Conservation (phyloP, 1,140 invertebrate genomes). For the Drosophila baimaii region DNA sequence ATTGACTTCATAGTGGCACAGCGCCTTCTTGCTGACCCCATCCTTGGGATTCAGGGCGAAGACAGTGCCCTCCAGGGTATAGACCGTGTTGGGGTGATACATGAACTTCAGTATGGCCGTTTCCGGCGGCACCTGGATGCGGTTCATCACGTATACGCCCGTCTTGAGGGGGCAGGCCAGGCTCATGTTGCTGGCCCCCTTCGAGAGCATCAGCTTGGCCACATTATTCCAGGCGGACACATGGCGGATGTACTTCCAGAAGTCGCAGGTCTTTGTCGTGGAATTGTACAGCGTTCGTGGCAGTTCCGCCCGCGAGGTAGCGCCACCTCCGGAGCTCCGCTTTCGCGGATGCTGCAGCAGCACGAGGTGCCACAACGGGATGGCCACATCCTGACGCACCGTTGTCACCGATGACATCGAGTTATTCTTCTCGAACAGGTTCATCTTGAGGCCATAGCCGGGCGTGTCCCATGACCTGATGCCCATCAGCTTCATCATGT, state of each 20-base stretch:
- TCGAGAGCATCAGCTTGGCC: conserved; percentile 60
- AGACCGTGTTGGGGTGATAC: conserved; percentile 75
- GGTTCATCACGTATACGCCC: conserved; percentile 69
- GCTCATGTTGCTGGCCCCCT: conserved; percentile 70
- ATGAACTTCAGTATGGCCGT: conserved; percentile 72
- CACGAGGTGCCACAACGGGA: conserved; percentile 68
- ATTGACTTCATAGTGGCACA: conserved; percentile 75
- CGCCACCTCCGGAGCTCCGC: neutral
- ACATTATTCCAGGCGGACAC: conserved; percentile 70
- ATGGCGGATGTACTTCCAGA: conserved; percentile 69
- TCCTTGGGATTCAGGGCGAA: conserved; percentile 56
- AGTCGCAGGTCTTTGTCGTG: conserved; percentile 69
- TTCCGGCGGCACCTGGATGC: conserved; percentile 71
- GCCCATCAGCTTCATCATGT: conserved; percentile 61
- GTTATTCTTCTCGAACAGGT: conserved; percentile 56
- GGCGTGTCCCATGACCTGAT: conserved; percentile 55
- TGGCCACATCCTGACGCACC: conserved; percentile 63
- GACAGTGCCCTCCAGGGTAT: conserved; percentile 62
- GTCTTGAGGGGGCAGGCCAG: conserved; percentile 64
- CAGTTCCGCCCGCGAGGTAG: conserved; percentile 16
- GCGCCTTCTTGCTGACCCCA: conserved; percentile 23
- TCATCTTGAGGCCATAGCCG: conserved; percentile 55
- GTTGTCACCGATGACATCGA: conserved; percentile 68
- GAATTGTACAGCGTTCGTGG: conserved; percentile 67
- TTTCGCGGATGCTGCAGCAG: conserved; percentile 55